Conservation (phyloP, 2,888 invertebrate species). For the Platycheirus rosarum region DNA sequence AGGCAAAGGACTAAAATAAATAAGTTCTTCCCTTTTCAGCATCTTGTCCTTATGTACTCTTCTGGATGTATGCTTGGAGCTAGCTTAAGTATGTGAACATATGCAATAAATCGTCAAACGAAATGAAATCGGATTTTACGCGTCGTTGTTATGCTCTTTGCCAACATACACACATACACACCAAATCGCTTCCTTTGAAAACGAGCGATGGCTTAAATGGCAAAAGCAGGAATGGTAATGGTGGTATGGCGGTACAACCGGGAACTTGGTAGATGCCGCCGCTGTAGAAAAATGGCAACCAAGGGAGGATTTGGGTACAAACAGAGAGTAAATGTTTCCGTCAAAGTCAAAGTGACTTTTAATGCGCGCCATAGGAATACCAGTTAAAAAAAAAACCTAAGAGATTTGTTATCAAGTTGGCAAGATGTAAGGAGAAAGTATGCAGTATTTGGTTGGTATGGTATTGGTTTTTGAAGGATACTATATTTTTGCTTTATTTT, state of each 20-base stretch:
- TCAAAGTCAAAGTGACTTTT: slow-evolving; percentile 73
- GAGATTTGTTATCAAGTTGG: slow-evolving; percentile 70
- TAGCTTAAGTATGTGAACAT: slow-evolving; percentile 64
- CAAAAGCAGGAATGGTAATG: neutral
- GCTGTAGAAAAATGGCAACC: slow-evolving; percentile 1
- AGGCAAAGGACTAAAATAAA: slow-evolving; percentile 21
- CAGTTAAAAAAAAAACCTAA: slow-evolving; percentile 14
- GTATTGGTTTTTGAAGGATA: slow-evolving; percentile 54
- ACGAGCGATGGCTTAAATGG: slow-evolving; percentile 23
- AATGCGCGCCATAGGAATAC: slow-evolving; percentile 59
- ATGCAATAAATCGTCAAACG: slow-evolving; percentile 74
- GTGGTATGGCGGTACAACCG: neutral
- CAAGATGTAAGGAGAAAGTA: slow-evolving; percentile 54
- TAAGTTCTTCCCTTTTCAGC: slow-evolving; percentile 12
- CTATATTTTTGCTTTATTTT: neutral
- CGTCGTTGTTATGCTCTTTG: slow-evolving; percentile 65
- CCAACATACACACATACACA: slow-evolving; percentile 41
- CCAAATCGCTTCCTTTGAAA: slow-evolving; percentile 37
- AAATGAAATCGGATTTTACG: slow-evolving; percentile 72
- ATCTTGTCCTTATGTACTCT: neutral
- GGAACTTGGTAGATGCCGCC: neutral
- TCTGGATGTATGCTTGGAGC: slow-evolving; percentile 21
- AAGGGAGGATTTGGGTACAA: slow-evolving; percentile 10
- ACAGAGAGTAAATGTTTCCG: slow-evolving; percentile 59
- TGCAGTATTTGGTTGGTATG: slow-evolving; percentile 69